Conservation (phyloP, 2,797 vertebrate species). For the Atherinosoma microstoma region DNA sequence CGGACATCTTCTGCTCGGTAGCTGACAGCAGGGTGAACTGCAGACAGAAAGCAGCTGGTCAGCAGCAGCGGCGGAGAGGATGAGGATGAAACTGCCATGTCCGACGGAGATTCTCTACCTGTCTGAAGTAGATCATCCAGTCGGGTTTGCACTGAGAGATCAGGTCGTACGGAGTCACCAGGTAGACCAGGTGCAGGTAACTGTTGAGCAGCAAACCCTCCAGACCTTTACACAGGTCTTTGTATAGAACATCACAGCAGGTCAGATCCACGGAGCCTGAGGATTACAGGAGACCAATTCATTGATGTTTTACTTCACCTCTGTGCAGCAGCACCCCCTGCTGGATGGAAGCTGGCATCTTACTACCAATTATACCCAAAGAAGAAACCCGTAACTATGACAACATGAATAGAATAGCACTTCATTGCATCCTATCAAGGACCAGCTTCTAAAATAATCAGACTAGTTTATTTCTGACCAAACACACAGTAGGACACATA, state of each 20-base stretch:
- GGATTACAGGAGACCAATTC: constrained; percentile 20
- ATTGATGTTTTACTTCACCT: not conserved
- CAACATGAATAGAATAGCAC: not conserved
- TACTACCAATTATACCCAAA: not conserved
- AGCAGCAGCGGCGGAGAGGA: not conserved
- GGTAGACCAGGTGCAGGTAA: constrained; percentile 91
- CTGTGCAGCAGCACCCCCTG: too few relatives aligned
- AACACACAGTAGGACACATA: too few relatives aligned
- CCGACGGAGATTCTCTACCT: constrained; percentile 79
- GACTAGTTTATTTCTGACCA: too few relatives aligned
- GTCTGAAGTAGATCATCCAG: constrained; percentile 93
- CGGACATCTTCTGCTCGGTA: constrained; percentile 90
- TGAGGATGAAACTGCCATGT: not conserved
- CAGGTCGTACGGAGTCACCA: constrained; percentile 93
- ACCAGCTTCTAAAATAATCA: too few relatives aligned
- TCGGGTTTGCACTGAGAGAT: constrained; percentile 87
- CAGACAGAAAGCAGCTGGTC: not conserved
- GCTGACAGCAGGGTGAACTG: constrained; percentile 89
- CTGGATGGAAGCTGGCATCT: too few relatives aligned
- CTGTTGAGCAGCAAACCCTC: constrained; percentile 92
- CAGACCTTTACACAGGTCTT: constrained; percentile 89
- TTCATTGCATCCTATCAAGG: not conserved
- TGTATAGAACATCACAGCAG: constrained; percentile 87
- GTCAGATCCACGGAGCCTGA: constrained; percentile 92
- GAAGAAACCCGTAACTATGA: not conserved